These are phyloP conservation scores for Harpegnathos saltator DNA, from an alignment of 1,140 invertebrate species.

Conservation along the genomic window DNA sequence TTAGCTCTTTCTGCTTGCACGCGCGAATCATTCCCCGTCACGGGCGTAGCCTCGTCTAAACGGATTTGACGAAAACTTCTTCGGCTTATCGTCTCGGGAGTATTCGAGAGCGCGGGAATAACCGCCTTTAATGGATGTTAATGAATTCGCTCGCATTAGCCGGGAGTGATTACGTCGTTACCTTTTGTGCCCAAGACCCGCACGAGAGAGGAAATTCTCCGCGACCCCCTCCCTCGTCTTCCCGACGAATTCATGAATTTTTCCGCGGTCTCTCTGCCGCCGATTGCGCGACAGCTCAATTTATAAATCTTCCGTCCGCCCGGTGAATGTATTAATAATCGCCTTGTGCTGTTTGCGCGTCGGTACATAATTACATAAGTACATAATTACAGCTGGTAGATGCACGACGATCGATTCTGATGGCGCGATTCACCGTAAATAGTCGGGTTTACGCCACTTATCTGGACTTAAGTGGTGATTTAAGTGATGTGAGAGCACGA, in stretches of 20 bases:
- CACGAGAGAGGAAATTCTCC: not conserved
- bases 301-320: constrained; percentile 10
- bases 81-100: not conserved
- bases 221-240: not conserved
- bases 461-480: constrained; percentile 22
- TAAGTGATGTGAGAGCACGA: not conserved
- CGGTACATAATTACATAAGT: not conserved
- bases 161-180: constrained; percentile 21
- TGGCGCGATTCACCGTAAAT: constrained; percentile 16
- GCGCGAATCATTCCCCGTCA: constrained; percentile 5
- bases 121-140: constrained; percentile 40
- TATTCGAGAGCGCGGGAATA: constrained; percentile 3
- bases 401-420: not conserved
- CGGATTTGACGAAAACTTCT: constrained; percentile 26
- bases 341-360: not conserved
- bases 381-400: constrained; percentile 1
- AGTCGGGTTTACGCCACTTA: constrained; percentile 28
- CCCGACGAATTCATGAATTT: constrained; percentile 29
- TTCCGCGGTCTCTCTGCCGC: constrained; percentile 4
- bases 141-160: constrained; percentile 40
- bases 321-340: constrained; percentile 22
- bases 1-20: not conserved
- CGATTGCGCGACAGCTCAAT: not conserved
- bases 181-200: not conserved
- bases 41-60: not conserved